A percentile compares a stretch with the other conserved stretches of the same genome.
Conservation (phyloP, 2,797 vertebrate genomes). For the Orestias chungarensis region DNA sequence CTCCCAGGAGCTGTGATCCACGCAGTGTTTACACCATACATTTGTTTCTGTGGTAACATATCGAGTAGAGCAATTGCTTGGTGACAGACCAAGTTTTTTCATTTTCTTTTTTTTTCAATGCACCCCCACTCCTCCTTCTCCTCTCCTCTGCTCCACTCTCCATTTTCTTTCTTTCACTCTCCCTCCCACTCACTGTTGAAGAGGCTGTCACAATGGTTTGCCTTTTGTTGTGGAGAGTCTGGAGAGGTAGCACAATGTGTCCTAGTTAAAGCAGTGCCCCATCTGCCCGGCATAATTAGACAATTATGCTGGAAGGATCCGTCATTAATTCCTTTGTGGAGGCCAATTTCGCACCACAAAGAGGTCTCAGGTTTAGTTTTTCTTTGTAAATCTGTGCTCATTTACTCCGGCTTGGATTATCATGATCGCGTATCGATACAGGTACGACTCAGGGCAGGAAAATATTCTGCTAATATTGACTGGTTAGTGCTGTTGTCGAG, state of each 20-base stretch:
- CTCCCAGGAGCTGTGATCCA: conserved; percentile 77
- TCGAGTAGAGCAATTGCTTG: conserved; percentile 79
- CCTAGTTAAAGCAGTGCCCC: conserved; percentile 83
- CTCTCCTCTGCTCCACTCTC: conserved; percentile 42
- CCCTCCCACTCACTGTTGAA: conserved; percentile 79
- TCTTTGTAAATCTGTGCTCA: conserved; percentile 67
- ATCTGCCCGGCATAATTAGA: conserved; percentile 84
- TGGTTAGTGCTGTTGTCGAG: conserved; percentile 65
- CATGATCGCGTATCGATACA: conserved; percentile 70
- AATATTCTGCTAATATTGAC: conserved; percentile 76
- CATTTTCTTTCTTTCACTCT: conserved; percentile 75
- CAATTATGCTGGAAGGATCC: conserved; percentile 82
- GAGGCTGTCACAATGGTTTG: conserved; percentile 79
- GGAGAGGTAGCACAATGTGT: conserved; percentile 83
- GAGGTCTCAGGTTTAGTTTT: conserved; percentile 75
- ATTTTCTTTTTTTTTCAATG: no score
- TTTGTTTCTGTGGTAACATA: conserved; percentile 84
- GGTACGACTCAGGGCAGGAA: conserved; percentile 63
- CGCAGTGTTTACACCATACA: conserved; percentile 77
- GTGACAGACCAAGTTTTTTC: conserved; percentile 68
- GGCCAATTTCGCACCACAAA: conserved; percentile 78
- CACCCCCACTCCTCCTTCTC: conserved; percentile 9
- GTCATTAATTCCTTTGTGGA: conserved; percentile 83
- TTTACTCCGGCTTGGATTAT: conserved; percentile 64
- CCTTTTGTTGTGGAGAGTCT: conserved; percentile 82